Conservation (phyloP, 2,113 vertebrate species). For the Zosterops pallidus region DNA sequence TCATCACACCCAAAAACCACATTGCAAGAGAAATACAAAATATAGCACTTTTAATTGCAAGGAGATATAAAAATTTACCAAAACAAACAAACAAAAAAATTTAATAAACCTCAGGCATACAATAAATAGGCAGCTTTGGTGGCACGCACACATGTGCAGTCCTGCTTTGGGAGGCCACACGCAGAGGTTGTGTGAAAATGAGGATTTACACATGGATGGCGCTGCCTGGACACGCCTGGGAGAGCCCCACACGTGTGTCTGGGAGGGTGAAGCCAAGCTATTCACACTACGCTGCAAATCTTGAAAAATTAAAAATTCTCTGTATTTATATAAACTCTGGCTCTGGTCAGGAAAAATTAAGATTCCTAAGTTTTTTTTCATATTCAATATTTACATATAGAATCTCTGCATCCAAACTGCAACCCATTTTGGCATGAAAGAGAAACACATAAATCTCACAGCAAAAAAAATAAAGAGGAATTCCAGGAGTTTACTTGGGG, state of each 20-base stretch:
- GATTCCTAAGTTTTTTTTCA: background rate
- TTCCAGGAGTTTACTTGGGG: background rate
- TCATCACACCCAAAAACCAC: background rate
- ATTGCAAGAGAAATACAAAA: conserved; percentile 33
- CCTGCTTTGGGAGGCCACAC: background rate
- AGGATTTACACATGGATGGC: conserved; percentile 35
- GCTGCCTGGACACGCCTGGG: conserved; percentile 44
- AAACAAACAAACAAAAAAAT: background rate
- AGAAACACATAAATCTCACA: background rate
- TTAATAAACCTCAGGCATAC: conserved; percentile 2
- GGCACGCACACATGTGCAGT: background rate
- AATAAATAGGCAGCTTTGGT: conserved; percentile 72
- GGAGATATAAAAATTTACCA: conserved; percentile 1
- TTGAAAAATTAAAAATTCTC: background rate
- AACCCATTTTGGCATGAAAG: background rate
- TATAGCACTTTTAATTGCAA: conserved; percentile 68
- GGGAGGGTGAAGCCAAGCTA: conserved; percentile 10
- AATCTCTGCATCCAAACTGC: background rate
- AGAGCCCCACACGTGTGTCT: background rate
- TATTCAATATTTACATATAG: background rate
- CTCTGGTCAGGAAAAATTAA: background rate
- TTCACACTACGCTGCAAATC: background rate
- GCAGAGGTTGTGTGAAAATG: background rate
- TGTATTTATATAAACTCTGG: background rate
- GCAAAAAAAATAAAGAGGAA: background rate